phyloP scores from a whole-genome alignment of 2,797 vertebrate species.

The Cygnus olor region DNA sequence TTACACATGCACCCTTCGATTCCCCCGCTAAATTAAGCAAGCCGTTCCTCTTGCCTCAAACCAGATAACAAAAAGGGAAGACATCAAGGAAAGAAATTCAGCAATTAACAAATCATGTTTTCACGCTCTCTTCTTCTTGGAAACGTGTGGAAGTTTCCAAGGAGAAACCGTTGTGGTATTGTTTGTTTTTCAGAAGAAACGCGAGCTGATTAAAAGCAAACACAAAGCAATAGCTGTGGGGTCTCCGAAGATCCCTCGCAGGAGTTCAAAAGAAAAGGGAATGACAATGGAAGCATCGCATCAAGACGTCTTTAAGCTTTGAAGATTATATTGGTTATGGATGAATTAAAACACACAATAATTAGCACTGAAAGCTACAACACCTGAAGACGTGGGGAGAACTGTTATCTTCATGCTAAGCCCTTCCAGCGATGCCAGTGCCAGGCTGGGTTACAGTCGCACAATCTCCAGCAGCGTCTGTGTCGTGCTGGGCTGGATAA shows the following conservation, averaged over 20 bases:
- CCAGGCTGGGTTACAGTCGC: neutral
- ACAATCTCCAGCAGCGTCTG: fast-evolving
- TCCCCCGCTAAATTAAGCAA: no score
- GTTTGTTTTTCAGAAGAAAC: slow-evolving; percentile 17
- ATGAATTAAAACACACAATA: slow-evolving; percentile 34
- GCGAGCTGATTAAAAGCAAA: slow-evolving; percentile 54
- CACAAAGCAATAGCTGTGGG: neutral
- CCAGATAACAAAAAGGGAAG: no score
- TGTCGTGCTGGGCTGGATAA: fast-evolving
- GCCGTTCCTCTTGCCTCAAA: no score
- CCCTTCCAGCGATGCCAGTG: neutral
- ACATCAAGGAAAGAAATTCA: no score
- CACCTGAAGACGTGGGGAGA: neutral
- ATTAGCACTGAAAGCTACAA: neutral
- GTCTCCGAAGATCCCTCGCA: slow-evolving; percentile 12
- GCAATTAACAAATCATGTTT: no score
- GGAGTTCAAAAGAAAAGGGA: slow-evolving; percentile 27
- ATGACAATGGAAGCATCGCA: neutral
- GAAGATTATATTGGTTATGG: neutral
- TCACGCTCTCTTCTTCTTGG: neutral
- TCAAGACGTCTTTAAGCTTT: slow-evolving; percentile 27
- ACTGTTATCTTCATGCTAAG: neutral
- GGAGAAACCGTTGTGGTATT: neutral
- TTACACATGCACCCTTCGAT: no score
- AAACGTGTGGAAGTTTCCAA: neutral